A percentile compares a stretch with the other conserved stretches of the same genome.
phyloP scores from a whole-genome alignment of 2,113 vertebrate species.

The Rhagologus leucostigma region DNA sequence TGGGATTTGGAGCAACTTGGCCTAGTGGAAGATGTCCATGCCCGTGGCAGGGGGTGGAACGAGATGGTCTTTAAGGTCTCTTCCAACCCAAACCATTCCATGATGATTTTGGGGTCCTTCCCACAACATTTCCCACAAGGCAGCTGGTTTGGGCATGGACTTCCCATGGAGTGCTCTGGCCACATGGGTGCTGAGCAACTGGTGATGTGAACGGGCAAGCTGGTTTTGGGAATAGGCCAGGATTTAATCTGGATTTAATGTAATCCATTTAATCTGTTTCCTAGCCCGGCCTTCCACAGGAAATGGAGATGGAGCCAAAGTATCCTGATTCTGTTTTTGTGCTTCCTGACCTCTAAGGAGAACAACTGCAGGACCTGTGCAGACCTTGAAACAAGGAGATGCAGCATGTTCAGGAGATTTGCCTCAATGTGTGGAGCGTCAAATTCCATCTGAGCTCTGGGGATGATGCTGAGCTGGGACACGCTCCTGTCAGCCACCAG shows the following conservation, averaged over 20 bases:
- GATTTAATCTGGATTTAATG: slow-evolving; percentile 51
- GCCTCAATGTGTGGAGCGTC: neutral
- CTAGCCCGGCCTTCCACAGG: slow-evolving; percentile 16
- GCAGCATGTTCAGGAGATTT: neutral
- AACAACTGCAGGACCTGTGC: neutral
- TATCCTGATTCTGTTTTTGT: neutral
- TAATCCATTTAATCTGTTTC: slow-evolving; percentile 52
- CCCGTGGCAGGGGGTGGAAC: neutral
- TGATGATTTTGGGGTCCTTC: neutral
- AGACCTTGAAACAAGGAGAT: neutral
- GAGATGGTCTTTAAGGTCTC: neutral
- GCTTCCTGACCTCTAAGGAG: neutral
- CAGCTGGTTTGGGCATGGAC: neutral
- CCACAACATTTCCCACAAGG: neutral
- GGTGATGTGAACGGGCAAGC: neutral
- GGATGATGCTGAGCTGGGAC: neutral
- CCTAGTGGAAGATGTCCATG: neutral
- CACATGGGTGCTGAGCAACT: neutral
- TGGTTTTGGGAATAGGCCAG: neutral
- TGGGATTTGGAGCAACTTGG: neutral
- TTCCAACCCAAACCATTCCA: neutral
- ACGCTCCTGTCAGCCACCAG: neutral
- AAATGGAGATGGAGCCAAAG: slow-evolving; percentile 23
- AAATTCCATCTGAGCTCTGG: neutral
- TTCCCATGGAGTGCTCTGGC: neutral